Conservation (phyloP, 2,113 vertebrate species). For the Cebidichthys violaceus region DNA sequence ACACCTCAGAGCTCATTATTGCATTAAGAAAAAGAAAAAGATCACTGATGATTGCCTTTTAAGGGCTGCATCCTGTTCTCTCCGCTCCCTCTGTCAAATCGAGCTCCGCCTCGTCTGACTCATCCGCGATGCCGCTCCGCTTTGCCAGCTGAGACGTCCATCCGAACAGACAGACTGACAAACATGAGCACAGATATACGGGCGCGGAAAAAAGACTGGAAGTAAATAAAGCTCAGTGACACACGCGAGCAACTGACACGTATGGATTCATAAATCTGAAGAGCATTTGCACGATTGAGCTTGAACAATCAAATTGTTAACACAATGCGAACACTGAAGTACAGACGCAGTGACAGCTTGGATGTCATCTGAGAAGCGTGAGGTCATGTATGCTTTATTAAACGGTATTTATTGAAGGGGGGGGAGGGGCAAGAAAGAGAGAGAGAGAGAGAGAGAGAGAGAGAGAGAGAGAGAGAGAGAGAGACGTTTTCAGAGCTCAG, state of each 20-base stretch:
- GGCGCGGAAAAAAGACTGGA: conserved; percentile 27
- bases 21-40: conserved; percentile 14
- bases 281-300: not conserved
- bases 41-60: conserved; percentile 36
- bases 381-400: too few relatives aligned
- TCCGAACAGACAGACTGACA: conserved; percentile 58
- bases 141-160: conserved; percentile 67
- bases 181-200: conserved; percentile 30
- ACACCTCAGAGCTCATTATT: conserved; percentile 9
- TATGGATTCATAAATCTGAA: not conserved
- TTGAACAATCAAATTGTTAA: too few relatives aligned
- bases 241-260: not conserved
- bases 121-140: conserved; percentile 64
- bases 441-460: too few relatives aligned
- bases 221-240: conserved; percentile 16
- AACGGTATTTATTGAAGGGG: too few relatives aligned
- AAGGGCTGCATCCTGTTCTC: conserved; percentile 38
- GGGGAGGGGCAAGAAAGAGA: too few relatives aligned
- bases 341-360: not conserved
- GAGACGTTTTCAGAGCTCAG: not conserved
- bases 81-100: conserved; percentile 58
- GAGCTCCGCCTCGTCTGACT: conserved; percentile 68
- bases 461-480: too few relatives aligned
- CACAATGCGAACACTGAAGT: too few relatives aligned
- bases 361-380: too few relatives aligned